Conservation (phyloP, 2,888 invertebrate species). For the Phlogophora meticulosa region DNA sequence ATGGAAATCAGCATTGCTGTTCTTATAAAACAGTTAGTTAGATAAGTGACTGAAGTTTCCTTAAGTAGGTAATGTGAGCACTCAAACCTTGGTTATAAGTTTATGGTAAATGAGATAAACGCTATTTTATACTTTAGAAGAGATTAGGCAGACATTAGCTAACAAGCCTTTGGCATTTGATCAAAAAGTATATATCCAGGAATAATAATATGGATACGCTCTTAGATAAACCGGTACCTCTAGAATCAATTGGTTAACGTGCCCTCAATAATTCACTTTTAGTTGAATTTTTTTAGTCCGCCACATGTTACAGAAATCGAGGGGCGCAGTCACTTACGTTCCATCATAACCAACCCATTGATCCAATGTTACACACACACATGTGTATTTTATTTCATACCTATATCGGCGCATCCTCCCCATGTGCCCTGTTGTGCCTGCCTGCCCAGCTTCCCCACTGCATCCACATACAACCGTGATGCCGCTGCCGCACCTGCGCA, state of each 20-base stretch:
- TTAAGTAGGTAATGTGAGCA: neutral
- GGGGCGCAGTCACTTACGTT: neutral
- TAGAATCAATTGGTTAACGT: too few species aligned
- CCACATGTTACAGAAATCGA: neutral
- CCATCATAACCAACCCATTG: conserved; percentile 9
- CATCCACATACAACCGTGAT: conserved; percentile 96
- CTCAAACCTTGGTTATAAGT: too few species aligned
- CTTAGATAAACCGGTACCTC: too few species aligned
- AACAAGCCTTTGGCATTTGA: too few species aligned
- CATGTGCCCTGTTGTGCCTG: conserved; percentile 97
- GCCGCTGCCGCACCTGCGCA: conserved; percentile 96
- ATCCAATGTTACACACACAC: conserved; percentile 70
- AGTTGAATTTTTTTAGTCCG: neutral
- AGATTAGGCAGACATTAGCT: too few species aligned
- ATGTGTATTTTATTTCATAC: conserved; percentile 90
- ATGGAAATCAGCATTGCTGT: neutral
- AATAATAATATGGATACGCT: too few species aligned
- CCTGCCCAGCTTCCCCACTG: conserved; percentile 96
- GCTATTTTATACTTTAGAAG: too few species aligned
- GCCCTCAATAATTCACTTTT: neutral
- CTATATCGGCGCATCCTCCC: conserved; percentile 97
- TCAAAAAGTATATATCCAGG: too few species aligned
- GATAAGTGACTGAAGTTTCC: neutral
- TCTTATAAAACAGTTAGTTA: neutral
- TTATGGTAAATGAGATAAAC: too few species aligned